A percentile compares a stretch with the other conserved stretches of the same genome.
phyloP scores from a whole-genome alignment of 2,888 invertebrate genomes.

The Acanthoscelides obtectus region DNA sequence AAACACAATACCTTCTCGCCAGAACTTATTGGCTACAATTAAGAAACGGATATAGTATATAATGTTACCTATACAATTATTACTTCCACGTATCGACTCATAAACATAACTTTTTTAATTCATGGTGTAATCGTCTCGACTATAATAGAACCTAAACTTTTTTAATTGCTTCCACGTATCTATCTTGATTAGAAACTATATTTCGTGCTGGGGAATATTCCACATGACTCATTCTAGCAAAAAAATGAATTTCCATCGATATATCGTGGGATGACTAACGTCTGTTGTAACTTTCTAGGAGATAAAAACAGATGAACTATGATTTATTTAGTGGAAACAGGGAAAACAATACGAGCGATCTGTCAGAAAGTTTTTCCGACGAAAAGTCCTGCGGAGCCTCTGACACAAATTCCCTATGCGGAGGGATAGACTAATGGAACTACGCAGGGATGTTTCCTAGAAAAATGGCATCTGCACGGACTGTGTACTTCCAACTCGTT shows the following conservation, averaged over 20 bases:
- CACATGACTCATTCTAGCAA: background rate
- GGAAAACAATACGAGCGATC: background rate
- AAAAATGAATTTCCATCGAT: background rate
- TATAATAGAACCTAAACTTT: too few relatives aligned
- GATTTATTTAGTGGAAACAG: background rate
- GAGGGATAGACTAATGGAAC: background rate
- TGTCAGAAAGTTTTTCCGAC: background rate
- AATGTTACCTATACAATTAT: too few relatives aligned
- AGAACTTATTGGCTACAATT: too few relatives aligned
- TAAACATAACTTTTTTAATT: too few relatives aligned
- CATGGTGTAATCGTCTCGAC: too few relatives aligned
- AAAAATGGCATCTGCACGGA: background rate
- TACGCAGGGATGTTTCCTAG: background rate
- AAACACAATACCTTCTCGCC: too few relatives aligned
- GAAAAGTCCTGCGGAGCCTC: background rate
- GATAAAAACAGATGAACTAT: background rate
- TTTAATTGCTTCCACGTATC: too few relatives aligned
- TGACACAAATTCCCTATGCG: background rate
- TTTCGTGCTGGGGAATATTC: background rate
- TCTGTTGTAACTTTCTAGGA: background rate
- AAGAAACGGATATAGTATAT: too few relatives aligned
- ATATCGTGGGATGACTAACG: background rate
- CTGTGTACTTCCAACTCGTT: background rate
- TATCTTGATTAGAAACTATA: too few relatives aligned
- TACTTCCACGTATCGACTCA: too few relatives aligned